Conservation (phyloP, 2,888 invertebrate genomes). For the Sinodicranocentrus sp. region DNA sequence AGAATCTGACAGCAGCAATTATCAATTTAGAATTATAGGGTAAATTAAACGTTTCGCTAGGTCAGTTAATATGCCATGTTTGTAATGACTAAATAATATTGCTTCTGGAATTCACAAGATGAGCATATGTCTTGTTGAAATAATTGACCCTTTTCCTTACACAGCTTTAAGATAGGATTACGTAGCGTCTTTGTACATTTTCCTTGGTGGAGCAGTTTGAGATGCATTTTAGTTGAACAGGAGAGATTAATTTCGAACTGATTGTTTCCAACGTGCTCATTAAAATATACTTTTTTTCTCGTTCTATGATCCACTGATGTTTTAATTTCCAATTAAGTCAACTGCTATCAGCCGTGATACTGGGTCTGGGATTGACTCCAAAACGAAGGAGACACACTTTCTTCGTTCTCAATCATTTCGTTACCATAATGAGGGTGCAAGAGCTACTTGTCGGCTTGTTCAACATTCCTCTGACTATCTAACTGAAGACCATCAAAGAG, state of each 20-base stretch:
- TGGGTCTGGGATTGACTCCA: slow-evolving; percentile 41
- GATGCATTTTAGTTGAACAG: background rate
- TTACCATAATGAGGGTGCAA: slow-evolving; percentile 29
- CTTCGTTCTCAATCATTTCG: slow-evolving; percentile 34
- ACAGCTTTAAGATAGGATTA: background rate
- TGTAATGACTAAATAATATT: slow-evolving; percentile 46
- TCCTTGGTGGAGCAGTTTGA: background rate
- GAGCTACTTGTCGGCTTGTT: slow-evolving; percentile 60
- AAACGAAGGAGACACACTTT: slow-evolving; percentile 34
- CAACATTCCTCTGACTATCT: slow-evolving; percentile 39
- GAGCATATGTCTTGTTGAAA: slow-evolving; percentile 46
- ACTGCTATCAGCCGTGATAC: slow-evolving; percentile 21
- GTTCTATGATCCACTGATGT: background rate
- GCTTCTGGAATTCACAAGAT: slow-evolving; percentile 65
- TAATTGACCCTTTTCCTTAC: slow-evolving; percentile 4
- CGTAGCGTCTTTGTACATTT: background rate
- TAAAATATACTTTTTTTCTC: slow-evolving; percentile 27
- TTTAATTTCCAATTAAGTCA: slow-evolving; percentile 25
- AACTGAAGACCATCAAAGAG: slow-evolving; percentile 27
- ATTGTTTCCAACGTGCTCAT: background rate
- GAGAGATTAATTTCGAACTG: slow-evolving; percentile 23
- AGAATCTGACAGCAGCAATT: slow-evolving; percentile 62
- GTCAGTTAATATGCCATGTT: slow-evolving; percentile 17
- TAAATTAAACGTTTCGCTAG: background rate
- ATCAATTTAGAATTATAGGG: slow-evolving; percentile 46